These are phyloP conservation scores for Rotaria socialis DNA, from an alignment of 2,888 invertebrate species.

Conservation along the genomic window DNA sequence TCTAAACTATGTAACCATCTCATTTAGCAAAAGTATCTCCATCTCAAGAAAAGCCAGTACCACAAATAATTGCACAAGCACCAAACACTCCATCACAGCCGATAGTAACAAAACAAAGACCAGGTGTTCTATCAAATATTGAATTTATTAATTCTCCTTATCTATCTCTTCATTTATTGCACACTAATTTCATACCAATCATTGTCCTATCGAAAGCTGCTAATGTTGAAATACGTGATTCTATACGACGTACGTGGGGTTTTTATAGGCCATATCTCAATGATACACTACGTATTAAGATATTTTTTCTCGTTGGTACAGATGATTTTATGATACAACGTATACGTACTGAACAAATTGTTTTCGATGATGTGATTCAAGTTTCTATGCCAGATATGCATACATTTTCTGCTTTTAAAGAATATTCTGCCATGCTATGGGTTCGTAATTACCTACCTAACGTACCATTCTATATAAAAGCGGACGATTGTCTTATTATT, in stretches of 20 bases:
- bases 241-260: slow-evolving; percentile 30
- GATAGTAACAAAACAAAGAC: not conserved
- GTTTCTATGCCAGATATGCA: not conserved
- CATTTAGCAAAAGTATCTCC: not conserved
- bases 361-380: slow-evolving; percentile 24
- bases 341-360: not conserved
- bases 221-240: slow-evolving; percentile 22
- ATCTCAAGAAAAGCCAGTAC: not conserved
- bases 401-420: slow-evolving; percentile 13
- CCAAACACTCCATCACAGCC: not conserved
- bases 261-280: not conserved
- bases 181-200: not conserved
- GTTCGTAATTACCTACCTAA: not conserved
- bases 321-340: not conserved
- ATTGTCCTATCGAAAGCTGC: not conserved
- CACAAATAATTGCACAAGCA: not conserved
- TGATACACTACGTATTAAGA: not conserved
- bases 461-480: not conserved
- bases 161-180: not conserved
- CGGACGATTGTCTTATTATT: slow-evolving; percentile 5
- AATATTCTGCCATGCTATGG: not conserved
- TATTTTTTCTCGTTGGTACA: not conserved
- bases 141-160: not conserved
- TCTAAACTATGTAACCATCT: not conserved
- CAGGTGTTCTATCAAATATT: not conserved